phyloP scores from a whole-genome alignment of 2,797 vertebrate species.

The Thalassophryne amazonica region DNA sequence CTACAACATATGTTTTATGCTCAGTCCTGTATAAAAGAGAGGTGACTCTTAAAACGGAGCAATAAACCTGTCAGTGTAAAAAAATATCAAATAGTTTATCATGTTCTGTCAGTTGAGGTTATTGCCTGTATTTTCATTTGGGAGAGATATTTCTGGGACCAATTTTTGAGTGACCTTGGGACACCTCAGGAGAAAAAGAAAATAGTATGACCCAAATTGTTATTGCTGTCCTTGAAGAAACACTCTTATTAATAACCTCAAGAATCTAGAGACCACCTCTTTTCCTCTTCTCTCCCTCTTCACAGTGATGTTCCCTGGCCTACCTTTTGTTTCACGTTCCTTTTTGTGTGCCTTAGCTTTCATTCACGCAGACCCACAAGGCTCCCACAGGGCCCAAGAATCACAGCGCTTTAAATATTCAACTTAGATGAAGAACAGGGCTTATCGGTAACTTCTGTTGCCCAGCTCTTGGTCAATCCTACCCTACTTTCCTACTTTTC shows the following conservation, averaged over 20 bases:
- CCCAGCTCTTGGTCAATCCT: constrained; percentile 1
- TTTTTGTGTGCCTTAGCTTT: constrained; percentile 44
- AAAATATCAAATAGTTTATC: background rate
- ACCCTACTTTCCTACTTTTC: background rate
- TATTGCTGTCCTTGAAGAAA: constrained; percentile 56
- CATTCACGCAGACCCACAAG: constrained; percentile 33
- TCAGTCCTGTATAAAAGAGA: background rate
- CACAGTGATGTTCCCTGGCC: constrained; percentile 22
- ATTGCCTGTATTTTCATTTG: constrained; percentile 15
- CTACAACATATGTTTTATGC: background rate
- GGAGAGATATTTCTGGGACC: constrained; percentile 20
- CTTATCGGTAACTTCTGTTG: constrained; percentile 44
- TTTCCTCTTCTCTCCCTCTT: constrained; percentile 5
- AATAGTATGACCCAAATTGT: constrained; percentile 68
- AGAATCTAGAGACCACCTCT: constrained; percentile 59
- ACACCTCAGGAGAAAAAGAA: constrained; percentile 50
- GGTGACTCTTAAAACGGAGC: background rate
- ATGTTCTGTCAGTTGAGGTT: background rate
- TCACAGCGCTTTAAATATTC: constrained; percentile 68
- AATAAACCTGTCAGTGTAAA: background rate
- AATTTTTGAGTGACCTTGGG: constrained; percentile 35
- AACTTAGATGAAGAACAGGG: constrained; percentile 58
- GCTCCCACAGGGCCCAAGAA: constrained; percentile 50
- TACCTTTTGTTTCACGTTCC: constrained; percentile 36
- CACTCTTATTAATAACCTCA: constrained; percentile 63